phyloP scores from a whole-genome alignment of 2,888 invertebrate genomes.

The Eustalomyia histrio region DNA sequence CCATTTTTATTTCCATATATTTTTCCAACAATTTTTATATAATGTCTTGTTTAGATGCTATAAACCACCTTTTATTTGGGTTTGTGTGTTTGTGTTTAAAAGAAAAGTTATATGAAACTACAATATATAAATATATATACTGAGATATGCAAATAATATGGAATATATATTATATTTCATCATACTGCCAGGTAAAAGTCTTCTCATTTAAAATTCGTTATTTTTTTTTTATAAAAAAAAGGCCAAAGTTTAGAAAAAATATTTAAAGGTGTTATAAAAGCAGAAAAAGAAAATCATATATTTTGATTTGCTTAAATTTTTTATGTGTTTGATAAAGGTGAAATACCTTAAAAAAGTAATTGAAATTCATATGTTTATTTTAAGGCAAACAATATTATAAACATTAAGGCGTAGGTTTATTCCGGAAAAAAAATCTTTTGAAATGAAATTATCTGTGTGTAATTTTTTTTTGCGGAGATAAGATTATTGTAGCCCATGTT shows the following conservation, averaged over 20 bases:
- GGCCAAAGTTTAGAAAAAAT: not conserved
- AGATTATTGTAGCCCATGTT: too few relatives aligned
- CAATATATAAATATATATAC: not conserved
- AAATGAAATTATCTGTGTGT: too few relatives aligned
- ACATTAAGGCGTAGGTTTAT: too few relatives aligned
- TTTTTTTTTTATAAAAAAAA: not conserved
- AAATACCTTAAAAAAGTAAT: not conserved
- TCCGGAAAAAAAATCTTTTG: too few relatives aligned
- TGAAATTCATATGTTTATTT: not conserved
- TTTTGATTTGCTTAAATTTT: not conserved
- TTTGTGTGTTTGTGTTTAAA: not conserved
- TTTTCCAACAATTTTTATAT: not conserved
- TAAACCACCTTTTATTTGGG: conserved; percentile 13
- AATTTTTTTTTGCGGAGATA: too few relatives aligned
- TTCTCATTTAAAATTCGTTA: not conserved
- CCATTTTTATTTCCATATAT: not conserved
- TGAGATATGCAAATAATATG: conserved; percentile 11
- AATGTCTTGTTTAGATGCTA: not conserved
- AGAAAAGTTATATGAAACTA: not conserved
- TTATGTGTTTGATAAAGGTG: not conserved
- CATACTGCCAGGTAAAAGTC: too few relatives aligned
- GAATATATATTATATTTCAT: not conserved
- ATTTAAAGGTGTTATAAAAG: not conserved
- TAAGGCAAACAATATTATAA: too few relatives aligned
- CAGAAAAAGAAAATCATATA: not conserved